These are phyloP conservation scores for Procambarus virginalis DNA, from an alignment of 1,140 invertebrate genomes.

Conservation along the genomic window DNA sequence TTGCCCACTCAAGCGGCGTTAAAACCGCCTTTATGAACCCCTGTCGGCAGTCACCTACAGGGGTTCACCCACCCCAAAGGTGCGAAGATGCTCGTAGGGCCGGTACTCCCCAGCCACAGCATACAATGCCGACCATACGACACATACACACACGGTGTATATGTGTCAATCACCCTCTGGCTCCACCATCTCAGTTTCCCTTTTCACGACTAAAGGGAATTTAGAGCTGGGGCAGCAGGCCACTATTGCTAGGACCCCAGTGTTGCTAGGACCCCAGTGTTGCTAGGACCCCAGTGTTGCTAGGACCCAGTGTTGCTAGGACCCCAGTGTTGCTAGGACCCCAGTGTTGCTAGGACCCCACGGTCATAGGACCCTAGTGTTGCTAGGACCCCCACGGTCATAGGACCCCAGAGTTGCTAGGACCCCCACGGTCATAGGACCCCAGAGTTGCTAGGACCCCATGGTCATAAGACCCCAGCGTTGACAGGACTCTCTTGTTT, in stretches of 20 bases:
- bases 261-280: too few species aligned
- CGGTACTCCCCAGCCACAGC: constrained; percentile 24
- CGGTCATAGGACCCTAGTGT: too few species aligned
- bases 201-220: constrained; percentile 53
- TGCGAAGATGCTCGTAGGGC: constrained; percentile 5
- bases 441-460: too few species aligned
- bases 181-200: constrained; percentile 52
- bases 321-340: too few species aligned
- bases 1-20: constrained; percentile 1
- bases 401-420: too few species aligned
- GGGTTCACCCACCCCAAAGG: constrained; percentile 59
- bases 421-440: too few species aligned
- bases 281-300: too few species aligned
- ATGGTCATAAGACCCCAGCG: too few species aligned
- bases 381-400: too few species aligned
- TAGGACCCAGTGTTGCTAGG: constrained; percentile 24
- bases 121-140: background rate
- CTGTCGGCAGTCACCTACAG: constrained; percentile 61
- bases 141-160: background rate
- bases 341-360: too few species aligned
- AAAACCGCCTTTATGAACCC: constrained; percentile 43
- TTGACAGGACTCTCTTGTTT: too few species aligned
- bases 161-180: constrained; percentile 37
- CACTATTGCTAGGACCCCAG: constrained; percentile 12
- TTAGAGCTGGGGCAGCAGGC: constrained; percentile 58